A percentile compares a stretch with the other conserved stretches of the same genome.
These are phyloP conservation scores for Rhegmatorhina hoffmannsi DNA, from an alignment of 2,113 vertebrate genomes.

Conservation along the genomic window DNA sequence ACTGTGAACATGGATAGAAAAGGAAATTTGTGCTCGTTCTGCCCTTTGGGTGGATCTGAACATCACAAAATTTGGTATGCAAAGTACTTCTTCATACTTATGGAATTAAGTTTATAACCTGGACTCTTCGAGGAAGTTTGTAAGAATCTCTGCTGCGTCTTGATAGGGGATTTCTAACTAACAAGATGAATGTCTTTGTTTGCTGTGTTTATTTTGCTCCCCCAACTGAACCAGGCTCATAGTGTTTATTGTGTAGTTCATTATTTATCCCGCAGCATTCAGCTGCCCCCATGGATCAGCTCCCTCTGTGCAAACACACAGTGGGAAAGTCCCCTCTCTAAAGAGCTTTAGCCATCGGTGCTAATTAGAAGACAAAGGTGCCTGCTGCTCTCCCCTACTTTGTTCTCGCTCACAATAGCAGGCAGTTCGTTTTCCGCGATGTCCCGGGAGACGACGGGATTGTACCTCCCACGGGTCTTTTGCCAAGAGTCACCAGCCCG, in stretches of 20 bases:
- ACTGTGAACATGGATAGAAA: background rate
- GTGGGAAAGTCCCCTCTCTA: constrained; percentile 33
- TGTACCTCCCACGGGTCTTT: background rate
- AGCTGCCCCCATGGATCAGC: constrained; percentile 46
- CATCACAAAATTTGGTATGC: background rate
- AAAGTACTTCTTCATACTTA: background rate
- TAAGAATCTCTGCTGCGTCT: background rate
- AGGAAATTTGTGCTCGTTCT: background rate
- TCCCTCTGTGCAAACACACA: constrained; percentile 32
- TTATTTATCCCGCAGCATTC: constrained; percentile 42
- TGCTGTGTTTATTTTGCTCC: constrained; percentile 31
- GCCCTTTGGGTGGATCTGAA: background rate
- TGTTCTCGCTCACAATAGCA: background rate
- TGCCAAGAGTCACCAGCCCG: background rate
- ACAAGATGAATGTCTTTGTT: background rate
- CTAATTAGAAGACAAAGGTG: constrained; percentile 59
- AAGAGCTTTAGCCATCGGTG: constrained; percentile 39
- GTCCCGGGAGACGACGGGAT: background rate
- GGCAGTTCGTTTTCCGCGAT: background rate
- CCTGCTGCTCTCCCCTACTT: constrained; percentile 12
- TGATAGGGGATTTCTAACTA: background rate
- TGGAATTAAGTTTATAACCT: background rate
- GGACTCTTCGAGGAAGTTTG: background rate
- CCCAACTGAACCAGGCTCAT: background rate
- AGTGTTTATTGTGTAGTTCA: constrained; percentile 45